Percentiles rank a stretch among this genome's conserved stretches.
These are phyloP conservation scores for Paraplagusia blochii DNA, from an alignment of 2,113 vertebrate genomes.

Conservation along the genomic window DNA sequence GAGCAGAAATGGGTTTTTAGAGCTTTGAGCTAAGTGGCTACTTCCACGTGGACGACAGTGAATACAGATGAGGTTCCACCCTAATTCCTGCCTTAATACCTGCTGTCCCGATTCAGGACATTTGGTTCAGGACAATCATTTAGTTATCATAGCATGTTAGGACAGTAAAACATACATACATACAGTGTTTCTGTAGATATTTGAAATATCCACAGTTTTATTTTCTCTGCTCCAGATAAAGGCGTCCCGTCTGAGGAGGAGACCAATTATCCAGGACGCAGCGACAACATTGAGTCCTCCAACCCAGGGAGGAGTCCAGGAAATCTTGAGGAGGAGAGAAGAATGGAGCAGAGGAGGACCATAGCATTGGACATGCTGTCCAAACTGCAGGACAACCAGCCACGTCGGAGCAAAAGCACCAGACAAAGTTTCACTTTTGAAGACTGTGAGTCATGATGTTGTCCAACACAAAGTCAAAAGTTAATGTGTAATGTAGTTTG, in stretches of 20 bases:
- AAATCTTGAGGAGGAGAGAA: conserved; percentile 28
- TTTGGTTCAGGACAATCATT: too few relatives aligned
- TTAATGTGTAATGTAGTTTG: too few relatives aligned
- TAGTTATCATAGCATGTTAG: too few relatives aligned
- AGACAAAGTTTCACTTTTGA: conserved; percentile 60
- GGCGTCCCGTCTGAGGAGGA: conserved; percentile 22
- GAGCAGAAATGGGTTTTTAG: conserved; percentile 26
- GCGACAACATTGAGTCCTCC: conserved; percentile 1
- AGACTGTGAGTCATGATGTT: conserved; percentile 73
- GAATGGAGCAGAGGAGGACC: conserved; percentile 53
- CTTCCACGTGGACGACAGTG: conserved; percentile 19
- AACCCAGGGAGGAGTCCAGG: background rate
- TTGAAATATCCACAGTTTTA: background rate
- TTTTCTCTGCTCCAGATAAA: conserved; percentile 39
- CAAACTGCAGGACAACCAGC: conserved; percentile 58
- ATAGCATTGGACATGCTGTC: conserved; percentile 63
- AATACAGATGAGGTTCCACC: conserved; percentile 25
- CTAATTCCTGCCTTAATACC: too few relatives aligned
- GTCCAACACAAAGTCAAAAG: too few relatives aligned
- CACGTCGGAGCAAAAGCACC: conserved; percentile 10
- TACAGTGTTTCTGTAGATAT: background rate
- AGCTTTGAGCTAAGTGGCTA: conserved; percentile 34
- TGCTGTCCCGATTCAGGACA: too few relatives aligned
- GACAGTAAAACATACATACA: too few relatives aligned
- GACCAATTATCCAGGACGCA: conserved; percentile 2